These are phyloP conservation scores for Ptyas mucosa DNA, from an alignment of 2,113 vertebrate genomes.

Conservation along the genomic window DNA sequence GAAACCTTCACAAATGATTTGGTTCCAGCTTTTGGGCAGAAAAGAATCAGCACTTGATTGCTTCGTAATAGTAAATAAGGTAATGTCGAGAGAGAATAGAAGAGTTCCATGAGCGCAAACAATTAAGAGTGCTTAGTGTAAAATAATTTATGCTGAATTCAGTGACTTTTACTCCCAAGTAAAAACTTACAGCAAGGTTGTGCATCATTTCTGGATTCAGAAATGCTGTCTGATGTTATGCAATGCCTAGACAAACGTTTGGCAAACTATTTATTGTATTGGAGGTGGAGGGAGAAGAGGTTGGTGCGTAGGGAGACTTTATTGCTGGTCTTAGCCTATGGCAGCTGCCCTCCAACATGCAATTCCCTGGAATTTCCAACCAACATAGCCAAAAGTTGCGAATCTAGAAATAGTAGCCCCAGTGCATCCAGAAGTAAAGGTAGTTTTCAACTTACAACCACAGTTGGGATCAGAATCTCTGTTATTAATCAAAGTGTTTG, in stretches of 20 bases:
- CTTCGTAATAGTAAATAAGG: conserved; percentile 80
- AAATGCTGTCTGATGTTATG: background rate
- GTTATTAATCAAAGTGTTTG: background rate
- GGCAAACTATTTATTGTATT: background rate
- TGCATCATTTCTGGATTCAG: background rate
- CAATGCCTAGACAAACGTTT: background rate
- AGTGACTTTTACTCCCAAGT: background rate
- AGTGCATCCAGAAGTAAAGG: background rate
- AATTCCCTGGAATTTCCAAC: background rate
- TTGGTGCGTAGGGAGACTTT: background rate
- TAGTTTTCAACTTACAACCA: background rate
- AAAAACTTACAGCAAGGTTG: background rate
- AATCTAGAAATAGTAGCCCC: background rate
- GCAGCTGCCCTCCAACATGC: background rate
- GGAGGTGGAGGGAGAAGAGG: background rate
- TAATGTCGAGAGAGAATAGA: conserved; percentile 34
- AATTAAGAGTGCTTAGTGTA: background rate
- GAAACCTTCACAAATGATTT: conserved; percentile 72
- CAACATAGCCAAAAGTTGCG: background rate
- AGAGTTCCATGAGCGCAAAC: background rate
- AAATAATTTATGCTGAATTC: background rate
- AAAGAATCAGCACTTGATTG: conserved; percentile 79
- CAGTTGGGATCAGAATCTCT: background rate
- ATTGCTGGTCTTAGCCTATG: background rate
- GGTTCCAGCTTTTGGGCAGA: conserved; percentile 86